A percentile compares a stretch with the other conserved stretches of the same genome.
Conservation (phyloP, 2,888 invertebrate genomes). For the Sclerodermus sp. region DNA sequence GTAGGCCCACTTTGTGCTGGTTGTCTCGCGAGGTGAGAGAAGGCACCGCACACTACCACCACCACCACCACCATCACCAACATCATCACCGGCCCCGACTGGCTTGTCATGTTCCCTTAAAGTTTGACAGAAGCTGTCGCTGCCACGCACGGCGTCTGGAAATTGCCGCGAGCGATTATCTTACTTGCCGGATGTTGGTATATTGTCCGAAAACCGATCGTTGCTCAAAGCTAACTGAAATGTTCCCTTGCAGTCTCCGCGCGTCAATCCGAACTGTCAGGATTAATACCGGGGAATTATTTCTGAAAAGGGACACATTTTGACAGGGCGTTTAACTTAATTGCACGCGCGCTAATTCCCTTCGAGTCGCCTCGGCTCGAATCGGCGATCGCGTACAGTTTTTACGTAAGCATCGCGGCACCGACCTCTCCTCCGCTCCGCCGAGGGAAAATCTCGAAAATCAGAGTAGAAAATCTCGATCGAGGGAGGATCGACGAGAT, state of each 20-base stretch:
- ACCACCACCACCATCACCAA: neutral
- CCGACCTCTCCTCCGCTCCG: too few relatives aligned
- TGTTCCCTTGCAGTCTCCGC: too few relatives aligned
- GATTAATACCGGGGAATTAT: too few relatives aligned
- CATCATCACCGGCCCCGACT: neutral
- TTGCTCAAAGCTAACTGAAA: too few relatives aligned
- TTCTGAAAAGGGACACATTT: too few relatives aligned
- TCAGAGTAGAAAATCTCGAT: too few relatives aligned
- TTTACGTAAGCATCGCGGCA: neutral
- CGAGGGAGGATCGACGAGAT: too few relatives aligned
- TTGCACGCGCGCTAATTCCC: neutral
- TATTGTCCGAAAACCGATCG: too few relatives aligned
- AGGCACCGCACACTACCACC: neutral
- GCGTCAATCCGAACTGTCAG: too few relatives aligned
- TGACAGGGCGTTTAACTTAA: too few relatives aligned
- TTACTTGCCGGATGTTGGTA: neutral
- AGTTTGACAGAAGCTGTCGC: neutral
- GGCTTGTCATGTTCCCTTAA: neutral
- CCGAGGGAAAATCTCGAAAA: too few relatives aligned
- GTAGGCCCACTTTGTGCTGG: conserved; percentile 44
- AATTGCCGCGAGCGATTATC: neutral
- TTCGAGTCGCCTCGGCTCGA: neutral
- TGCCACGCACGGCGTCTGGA: neutral
- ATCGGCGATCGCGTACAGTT: neutral
- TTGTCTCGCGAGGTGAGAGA: conserved; percentile 31